Evolutionary conservation across 1,140 invertebrate species (phyloP).

Genomic region (Drosophila seguyi): DNA sequence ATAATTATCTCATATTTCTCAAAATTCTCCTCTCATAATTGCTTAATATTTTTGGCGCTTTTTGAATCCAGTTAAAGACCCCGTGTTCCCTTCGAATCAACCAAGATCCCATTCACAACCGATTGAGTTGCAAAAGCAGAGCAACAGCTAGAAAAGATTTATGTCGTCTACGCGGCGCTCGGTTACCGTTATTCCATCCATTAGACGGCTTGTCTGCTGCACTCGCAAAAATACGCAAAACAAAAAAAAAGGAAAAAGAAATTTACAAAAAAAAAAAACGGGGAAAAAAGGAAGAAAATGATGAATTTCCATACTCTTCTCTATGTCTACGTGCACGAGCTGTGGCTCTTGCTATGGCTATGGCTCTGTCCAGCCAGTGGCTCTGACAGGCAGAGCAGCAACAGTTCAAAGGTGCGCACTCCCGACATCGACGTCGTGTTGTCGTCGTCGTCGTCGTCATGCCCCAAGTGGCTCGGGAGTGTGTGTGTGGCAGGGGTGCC

Average conservation of each 20-base stretch:
- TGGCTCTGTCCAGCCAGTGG: constrained; percentile 66
- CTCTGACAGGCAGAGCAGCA: constrained; percentile 60
- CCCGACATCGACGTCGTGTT: constrained; percentile 44
- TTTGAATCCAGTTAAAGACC: not conserved
- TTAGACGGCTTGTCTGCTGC: constrained; percentile 43
- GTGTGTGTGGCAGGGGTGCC: constrained; percentile 12
- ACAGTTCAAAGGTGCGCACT: constrained; percentile 66
- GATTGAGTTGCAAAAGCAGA: constrained; percentile 42
- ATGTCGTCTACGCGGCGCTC: constrained; percentile 59
- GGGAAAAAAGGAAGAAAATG: constrained; percentile 62
- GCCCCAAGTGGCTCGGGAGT: constrained; percentile 58
- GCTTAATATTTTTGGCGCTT: not conserved
- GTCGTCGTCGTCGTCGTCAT: constrained; percentile 71
- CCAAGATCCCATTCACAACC: constrained; percentile 26
- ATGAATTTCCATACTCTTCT: constrained; percentile 78
- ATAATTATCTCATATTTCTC: not conserved
- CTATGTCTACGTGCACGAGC: constrained; percentile 9
- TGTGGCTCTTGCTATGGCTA: constrained; percentile 26
- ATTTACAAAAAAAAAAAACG: not conserved
- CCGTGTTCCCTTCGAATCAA: not conserved
- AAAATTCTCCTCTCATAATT: not conserved
- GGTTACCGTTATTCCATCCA: constrained; percentile 27
- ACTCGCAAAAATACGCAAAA: constrained; percentile 41
- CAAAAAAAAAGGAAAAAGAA: constrained; percentile 15
- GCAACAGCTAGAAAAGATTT: constrained; percentile 59